Percentiles rank a stretch among this genome's conserved stretches.
phyloP scores from a whole-genome alignment of 1,140 invertebrate species.

The Planococcus citri region DNA sequence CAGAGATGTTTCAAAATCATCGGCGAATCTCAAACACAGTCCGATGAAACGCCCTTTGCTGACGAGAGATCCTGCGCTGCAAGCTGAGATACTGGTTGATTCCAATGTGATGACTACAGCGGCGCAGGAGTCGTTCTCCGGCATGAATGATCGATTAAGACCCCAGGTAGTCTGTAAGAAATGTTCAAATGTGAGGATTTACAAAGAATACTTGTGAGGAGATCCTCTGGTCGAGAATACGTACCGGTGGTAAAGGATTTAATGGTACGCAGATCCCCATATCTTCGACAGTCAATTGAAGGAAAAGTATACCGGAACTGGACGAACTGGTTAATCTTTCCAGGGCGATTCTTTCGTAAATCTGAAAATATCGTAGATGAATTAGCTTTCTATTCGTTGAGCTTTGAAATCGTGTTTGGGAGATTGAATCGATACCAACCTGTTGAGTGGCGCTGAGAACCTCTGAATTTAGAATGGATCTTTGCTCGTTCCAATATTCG shows the following conservation, averaged over 20 bases:
- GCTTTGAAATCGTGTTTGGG: too few species aligned
- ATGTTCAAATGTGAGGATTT: too few species aligned
- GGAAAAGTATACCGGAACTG: slow-evolving; percentile 75
- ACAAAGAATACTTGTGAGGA: slow-evolving; percentile 18
- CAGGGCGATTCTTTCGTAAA: slow-evolving; percentile 59
- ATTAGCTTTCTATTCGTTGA: too few species aligned
- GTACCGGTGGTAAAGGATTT: slow-evolving; percentile 56
- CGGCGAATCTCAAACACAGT: slow-evolving; percentile 83
- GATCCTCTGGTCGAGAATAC: slow-evolving; percentile 23
- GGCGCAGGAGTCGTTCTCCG: slow-evolving; percentile 67
- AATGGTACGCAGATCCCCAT: slow-evolving; percentile 92
- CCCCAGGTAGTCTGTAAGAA: slow-evolving; percentile 44
- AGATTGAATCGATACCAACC: slow-evolving; percentile 27
- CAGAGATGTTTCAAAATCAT: slow-evolving; percentile 89
- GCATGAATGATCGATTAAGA: slow-evolving; percentile 43
- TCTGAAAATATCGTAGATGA: slow-evolving; percentile 31
- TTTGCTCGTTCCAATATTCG: slow-evolving; percentile 96
- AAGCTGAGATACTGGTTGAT: slow-evolving; percentile 82
- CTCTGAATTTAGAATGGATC: slow-evolving; percentile 74
- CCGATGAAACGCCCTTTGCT: slow-evolving; percentile 67
- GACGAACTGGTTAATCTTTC: slow-evolving; percentile 60
- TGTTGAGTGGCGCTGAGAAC: slow-evolving; percentile 71
- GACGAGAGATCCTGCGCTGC: slow-evolving; percentile 59
- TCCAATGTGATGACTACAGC: slow-evolving; percentile 90
- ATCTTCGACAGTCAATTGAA: slow-evolving; percentile 90